A percentile compares a stretch with the other conserved stretches of the same genome.
phyloP scores from a whole-genome alignment of 2,113 vertebrate species.

The Planiliza haematocheilus region DNA sequence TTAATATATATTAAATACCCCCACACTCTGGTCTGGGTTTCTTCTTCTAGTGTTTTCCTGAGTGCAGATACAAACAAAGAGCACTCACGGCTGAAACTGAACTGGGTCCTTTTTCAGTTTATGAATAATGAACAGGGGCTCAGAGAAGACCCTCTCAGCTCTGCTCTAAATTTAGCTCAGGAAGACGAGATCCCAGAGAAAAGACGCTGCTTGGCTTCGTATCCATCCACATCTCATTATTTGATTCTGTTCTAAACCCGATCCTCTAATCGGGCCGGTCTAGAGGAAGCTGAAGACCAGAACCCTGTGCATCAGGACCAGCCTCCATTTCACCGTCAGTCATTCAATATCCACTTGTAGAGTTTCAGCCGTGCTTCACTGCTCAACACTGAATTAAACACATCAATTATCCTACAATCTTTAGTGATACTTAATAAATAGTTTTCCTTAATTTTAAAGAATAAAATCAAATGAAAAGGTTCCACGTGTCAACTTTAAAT shows the following conservation, averaged over 20 bases:
- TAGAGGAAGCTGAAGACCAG: conserved; percentile 30
- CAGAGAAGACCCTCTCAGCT: conserved; percentile 68
- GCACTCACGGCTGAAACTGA: conserved; percentile 63
- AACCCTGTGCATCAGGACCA: conserved; percentile 21
- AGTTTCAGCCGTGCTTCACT: conserved; percentile 13
- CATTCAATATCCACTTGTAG: conserved; percentile 48
- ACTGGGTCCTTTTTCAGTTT: conserved; percentile 77
- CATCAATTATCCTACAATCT: too few relatives aligned
- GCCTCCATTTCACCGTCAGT: too few relatives aligned
- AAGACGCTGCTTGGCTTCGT: conserved; percentile 28
- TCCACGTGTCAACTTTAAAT: too few relatives aligned
- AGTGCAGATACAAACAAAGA: conserved; percentile 13
- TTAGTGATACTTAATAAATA: too few relatives aligned
- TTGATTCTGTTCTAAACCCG: conserved; percentile 39
- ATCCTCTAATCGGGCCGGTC: conserved; percentile 6
- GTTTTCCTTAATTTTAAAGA: too few relatives aligned
- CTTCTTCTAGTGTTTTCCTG: conserved; percentile 11
- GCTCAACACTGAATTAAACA: background rate
- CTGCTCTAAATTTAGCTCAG: conserved; percentile 75
- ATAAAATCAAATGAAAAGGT: too few relatives aligned
- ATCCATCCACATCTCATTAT: conserved; percentile 44
- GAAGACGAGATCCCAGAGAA: conserved; percentile 42
- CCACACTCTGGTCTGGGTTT: background rate
- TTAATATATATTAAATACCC: too few relatives aligned
- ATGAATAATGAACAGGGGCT: conserved; percentile 78